These are phyloP conservation scores for Cryptoprocta ferox DNA, from an alignment of 2,797 vertebrate species.

Conservation along the genomic window DNA sequence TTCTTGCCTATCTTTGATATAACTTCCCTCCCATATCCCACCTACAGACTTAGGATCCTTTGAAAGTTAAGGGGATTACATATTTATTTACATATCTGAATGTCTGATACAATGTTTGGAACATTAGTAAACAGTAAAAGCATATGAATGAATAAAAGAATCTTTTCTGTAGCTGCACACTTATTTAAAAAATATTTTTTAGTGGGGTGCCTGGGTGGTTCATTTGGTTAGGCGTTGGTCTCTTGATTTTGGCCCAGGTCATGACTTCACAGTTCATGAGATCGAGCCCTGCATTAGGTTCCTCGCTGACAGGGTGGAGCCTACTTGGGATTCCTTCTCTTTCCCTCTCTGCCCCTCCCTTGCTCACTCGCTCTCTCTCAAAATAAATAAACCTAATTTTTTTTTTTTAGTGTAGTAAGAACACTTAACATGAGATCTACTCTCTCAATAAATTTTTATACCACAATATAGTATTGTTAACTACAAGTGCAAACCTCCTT, in stretches of 20 bases:
- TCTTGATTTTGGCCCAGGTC: too few relatives aligned
- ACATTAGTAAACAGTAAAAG: background rate
- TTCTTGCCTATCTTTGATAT: background rate
- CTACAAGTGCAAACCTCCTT: background rate
- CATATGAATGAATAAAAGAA: background rate
- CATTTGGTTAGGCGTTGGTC: too few relatives aligned
- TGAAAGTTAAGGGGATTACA: background rate
- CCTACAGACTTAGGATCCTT: background rate
- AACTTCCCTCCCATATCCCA: background rate
- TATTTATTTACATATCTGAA: background rate
- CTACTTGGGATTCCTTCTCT: too few relatives aligned
- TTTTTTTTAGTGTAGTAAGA: background rate
- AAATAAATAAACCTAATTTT: background rate
- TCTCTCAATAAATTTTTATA: background rate
- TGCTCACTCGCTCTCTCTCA: too few relatives aligned
- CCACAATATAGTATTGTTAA: background rate
- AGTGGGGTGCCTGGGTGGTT: too few relatives aligned
- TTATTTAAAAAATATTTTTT: too few relatives aligned
- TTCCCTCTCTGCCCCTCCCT: too few relatives aligned
- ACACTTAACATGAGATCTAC: background rate
- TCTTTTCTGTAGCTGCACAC: background rate
- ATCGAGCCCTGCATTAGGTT: too few relatives aligned
- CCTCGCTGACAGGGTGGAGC: too few relatives aligned
- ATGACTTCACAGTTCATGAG: too few relatives aligned
- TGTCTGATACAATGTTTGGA: background rate